Conservation (phyloP, 2,888 invertebrate species). For the Erebia aethiops region DNA sequence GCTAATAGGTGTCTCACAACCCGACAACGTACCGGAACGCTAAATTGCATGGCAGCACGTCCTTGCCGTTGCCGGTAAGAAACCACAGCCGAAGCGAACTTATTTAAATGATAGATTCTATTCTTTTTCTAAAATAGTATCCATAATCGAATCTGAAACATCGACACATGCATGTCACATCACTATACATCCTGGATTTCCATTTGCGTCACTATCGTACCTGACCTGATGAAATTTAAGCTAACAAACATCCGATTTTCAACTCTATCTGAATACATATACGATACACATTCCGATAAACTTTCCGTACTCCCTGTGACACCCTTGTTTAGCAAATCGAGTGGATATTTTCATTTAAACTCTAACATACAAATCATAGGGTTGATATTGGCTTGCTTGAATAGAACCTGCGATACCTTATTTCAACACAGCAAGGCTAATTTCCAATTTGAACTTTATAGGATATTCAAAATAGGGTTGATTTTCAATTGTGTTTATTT, state of each 20-base stretch:
- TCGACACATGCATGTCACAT: constrained; percentile 36
- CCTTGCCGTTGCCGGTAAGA: too few species aligned
- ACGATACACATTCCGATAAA: constrained; percentile 22
- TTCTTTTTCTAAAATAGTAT: too few species aligned
- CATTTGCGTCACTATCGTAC: constrained; percentile 51
- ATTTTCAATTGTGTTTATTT: neutral
- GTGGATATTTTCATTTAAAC: constrained; percentile 5
- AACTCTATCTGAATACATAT: neutral
- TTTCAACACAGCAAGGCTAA: neutral
- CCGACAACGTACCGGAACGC: too few species aligned
- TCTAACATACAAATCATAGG: neutral
- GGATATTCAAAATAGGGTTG: neutral
- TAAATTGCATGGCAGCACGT: too few species aligned
- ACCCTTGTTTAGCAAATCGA: constrained; percentile 7
- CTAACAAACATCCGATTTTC: constrained; percentile 32
- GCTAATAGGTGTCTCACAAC: too few species aligned
- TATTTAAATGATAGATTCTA: too few species aligned
- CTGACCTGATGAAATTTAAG: constrained; percentile 49
- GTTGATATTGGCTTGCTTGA: neutral
- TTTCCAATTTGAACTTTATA: constrained; percentile 13
- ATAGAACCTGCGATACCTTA: neutral
- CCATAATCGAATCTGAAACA: too few species aligned
- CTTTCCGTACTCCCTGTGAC: constrained; percentile 1
- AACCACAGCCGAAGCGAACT: too few species aligned
- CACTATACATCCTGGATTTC: constrained; percentile 48